Conservation (phyloP, 2,888 invertebrate species). For the Melanchra persicariae region DNA sequence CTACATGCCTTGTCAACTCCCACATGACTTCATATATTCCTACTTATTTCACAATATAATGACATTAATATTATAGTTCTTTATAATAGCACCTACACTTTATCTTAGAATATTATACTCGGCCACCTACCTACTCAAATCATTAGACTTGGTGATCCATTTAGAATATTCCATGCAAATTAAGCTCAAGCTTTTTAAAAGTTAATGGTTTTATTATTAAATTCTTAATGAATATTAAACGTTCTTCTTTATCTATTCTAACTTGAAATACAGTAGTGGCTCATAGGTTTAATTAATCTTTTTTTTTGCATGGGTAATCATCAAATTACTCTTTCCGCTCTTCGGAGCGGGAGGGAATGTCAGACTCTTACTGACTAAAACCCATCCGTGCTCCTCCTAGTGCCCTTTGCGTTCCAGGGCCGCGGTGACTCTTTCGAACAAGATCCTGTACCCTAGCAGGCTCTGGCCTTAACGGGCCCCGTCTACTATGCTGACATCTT, state of each 20-base stretch:
- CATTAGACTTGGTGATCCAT: constrained; percentile 6
- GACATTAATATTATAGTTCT: constrained; percentile 1
- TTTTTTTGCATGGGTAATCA: no score
- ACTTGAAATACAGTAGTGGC: no score
- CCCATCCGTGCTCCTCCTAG: no score
- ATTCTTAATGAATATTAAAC: constrained; percentile 13
- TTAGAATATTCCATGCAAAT: constrained; percentile 5
- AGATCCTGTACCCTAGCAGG: no score
- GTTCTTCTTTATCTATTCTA: neutral
- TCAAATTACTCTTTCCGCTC: no score
- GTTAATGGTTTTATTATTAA: constrained; percentile 9
- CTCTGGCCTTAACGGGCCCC: no score
- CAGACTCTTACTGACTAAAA: no score
- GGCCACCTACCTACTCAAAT: neutral
- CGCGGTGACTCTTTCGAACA: no score
- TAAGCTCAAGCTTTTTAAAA: constrained; percentile 3
- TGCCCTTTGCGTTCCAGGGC: no score
- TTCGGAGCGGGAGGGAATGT: no score
- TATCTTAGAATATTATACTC: neutral
- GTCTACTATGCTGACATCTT: no score
- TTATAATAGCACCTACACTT: neutral
- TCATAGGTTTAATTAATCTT: no score
- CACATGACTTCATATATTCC: neutral
- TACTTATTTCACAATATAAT: neutral
- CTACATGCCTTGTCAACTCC: constrained; percentile 4